phyloP scores from a whole-genome alignment of 53 echinoderm and acorn worm species.

The Zoroaster sp. region DNA sequence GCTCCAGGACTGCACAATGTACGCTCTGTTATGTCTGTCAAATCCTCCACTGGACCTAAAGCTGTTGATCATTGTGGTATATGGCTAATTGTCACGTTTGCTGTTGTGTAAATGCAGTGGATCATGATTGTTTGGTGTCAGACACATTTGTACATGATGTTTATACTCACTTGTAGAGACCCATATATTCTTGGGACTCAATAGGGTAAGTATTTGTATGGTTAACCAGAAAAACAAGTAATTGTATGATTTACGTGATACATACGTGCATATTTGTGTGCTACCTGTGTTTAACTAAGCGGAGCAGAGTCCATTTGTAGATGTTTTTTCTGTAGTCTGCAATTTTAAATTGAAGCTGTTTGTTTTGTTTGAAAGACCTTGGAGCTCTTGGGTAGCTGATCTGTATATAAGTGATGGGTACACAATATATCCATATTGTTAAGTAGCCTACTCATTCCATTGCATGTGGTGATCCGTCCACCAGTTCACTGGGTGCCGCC shows the following conservation, averaged over 20 bases:
- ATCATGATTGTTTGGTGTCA: not conserved
- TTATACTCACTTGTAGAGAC: not conserved
- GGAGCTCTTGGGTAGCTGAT: not conserved
- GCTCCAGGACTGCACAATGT: not conserved
- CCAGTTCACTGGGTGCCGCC: too few relatives aligned
- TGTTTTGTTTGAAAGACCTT: not conserved
- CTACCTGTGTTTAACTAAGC: not conserved
- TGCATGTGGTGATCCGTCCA: too few relatives aligned
- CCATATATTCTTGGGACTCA: not conserved
- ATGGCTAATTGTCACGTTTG: not conserved
- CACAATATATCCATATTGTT: too few relatives aligned
- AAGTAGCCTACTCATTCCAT: too few relatives aligned
- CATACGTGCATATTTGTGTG: not conserved
- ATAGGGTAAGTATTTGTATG: not conserved
- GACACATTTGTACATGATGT: not conserved
- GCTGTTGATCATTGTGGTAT: not conserved
- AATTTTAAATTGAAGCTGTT: not conserved
- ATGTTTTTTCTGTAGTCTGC: not conserved
- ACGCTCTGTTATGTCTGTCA: slow-evolving; percentile 10
- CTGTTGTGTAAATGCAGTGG: too few relatives aligned
- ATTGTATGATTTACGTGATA: not conserved
- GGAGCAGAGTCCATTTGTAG: not conserved
- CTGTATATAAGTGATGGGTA: not conserved
- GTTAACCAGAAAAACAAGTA: not conserved
- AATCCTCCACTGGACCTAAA: not conserved